Base-by-base conservation (phyloP, 2,888 invertebrate species). In the Stenodema calcarata region DNA sequence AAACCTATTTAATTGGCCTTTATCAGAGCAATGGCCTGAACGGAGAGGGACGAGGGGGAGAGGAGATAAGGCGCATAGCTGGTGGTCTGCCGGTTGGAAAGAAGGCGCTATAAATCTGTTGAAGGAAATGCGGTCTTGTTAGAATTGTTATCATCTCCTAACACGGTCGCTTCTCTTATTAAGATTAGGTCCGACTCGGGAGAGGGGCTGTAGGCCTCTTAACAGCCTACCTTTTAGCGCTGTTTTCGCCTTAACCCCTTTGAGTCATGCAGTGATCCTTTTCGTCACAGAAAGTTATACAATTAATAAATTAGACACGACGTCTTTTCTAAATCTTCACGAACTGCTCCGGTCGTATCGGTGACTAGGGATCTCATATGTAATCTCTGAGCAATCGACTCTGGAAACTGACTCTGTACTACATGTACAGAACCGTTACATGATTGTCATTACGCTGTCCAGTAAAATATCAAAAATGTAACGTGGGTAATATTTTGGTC, bases 121-220 rank as follows among this genome's bases (percentile, higher is more conserved):
- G 84, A 41, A 70, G 84, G 84, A 84, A 84, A 84, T 84, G 84
- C 84, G 84, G 84, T 84, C 84, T 84, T 84, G 84, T 84, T 84
- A 84, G 84, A 84, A 84, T 84, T 84, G 84, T 84, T 84, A 84
- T 84, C 84, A 84, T 75, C 84, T 75, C 84, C 70, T 73, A 84
- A 84, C 84, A 73, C 84, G 84, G 73, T 70, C 70, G 42, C 82
- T 62, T 50, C 82, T 84, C 84, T 84, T 84, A 84, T 84, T 84
- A 84, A 84, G 84, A 84, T 84, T 84, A 62, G 73, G 82, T 30
- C 69, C 78, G 78, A 27, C n/a, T n/a, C n/a, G 44, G 27, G 41
- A 42, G 44, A 18, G 76, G 42, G 35, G 30, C 75, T 78, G 78
- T 42, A 42, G 27, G 44, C 44, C 27, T 78, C 44, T 78, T 78